A percentile compares a stretch with the other conserved stretches of the same genome.
Evolutionary conservation across 1,140 invertebrate genomes (phyloP).

Genomic region (Ceratina calcarata): DNA sequence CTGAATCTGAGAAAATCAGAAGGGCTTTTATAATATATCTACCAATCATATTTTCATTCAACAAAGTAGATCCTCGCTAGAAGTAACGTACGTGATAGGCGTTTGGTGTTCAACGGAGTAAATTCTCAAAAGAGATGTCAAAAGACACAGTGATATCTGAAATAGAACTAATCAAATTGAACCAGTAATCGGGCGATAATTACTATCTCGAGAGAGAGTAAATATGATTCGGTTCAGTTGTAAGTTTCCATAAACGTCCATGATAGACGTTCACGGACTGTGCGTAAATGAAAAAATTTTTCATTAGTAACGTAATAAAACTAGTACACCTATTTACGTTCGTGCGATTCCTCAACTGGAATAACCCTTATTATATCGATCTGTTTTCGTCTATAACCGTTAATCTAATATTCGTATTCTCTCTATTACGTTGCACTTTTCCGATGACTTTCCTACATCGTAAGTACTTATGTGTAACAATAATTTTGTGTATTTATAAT

Average conservation of each 20-base stretch:
- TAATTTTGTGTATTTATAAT: neutral
- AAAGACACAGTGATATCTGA: neutral
- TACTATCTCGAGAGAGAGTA: neutral
- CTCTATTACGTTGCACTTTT: too few species aligned
- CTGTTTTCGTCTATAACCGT: slow-evolving; percentile 13
- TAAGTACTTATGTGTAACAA: neutral
- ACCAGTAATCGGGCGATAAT: slow-evolving; percentile 13
- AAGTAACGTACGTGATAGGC: too few species aligned
- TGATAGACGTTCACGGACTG: neutral
- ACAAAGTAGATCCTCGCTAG: neutral
- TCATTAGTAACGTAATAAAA: neutral
- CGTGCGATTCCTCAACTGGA: neutral
- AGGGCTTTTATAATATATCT: neutral
- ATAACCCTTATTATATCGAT: slow-evolving; percentile 1
- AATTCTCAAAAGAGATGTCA: neutral
- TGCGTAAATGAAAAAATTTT: slow-evolving; percentile 8
- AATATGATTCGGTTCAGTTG: neutral
- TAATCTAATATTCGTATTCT: slow-evolving; percentile 1
- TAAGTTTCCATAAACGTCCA: neutral
- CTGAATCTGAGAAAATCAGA: neutral
- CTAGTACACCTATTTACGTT: neutral
- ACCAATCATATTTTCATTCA: neutral
- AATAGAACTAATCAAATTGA: neutral
- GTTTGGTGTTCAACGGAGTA: too few species aligned
- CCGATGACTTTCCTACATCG: too few species aligned